Base-by-base conservation (phyloP, 1,140 invertebrate genomes). In the Argopecten irradians region DNA sequence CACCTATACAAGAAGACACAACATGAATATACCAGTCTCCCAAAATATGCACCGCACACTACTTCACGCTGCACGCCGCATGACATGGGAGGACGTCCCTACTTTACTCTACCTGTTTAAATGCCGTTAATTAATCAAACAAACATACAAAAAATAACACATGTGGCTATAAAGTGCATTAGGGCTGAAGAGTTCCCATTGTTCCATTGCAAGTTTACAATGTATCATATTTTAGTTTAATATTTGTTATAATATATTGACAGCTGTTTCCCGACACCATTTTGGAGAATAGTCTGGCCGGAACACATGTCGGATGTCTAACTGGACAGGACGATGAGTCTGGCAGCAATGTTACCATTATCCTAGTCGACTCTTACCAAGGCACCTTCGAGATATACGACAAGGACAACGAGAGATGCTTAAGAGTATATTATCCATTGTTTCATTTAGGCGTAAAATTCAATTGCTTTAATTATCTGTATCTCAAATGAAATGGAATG, bases 311-410 rank as follows among this genome's bases (percentile, higher is more conserved):
- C 16, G 93, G 93, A 0, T 93, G 92, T 87, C 84, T 94, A 19
- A 46, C 39, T 8, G 92, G 89, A 14, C n/a, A 36, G 19, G 93
- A 94, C 90, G 93, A 94, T 88, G 93, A 94, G 41, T 87, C 89
- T 8, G 90, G 88, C 14, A 91, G 93, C 83, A 91, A 35, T 28
- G 39, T 93, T 13, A 82, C 89, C 1, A 87, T 93, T 55, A 82
- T 85, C 16, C 87, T 94, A 22, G 85, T 94, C 7, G 90, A 91
- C 33, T 90, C 90, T 14, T 87, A 89, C 32, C 34, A 86, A 22
- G 82, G 55, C n/a, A 84, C 89, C 34, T 93, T 93, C 86, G 84
- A 89, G 34, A 83, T 90, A 5, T 93, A 89, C 55, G 46, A 22
- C 0, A 41, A 89, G 33, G 90, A 88, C 2, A 41, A 90, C 39